Conservation (phyloP, 2,797 vertebrate genomes). For the Borostomias antarcticus region DNA sequence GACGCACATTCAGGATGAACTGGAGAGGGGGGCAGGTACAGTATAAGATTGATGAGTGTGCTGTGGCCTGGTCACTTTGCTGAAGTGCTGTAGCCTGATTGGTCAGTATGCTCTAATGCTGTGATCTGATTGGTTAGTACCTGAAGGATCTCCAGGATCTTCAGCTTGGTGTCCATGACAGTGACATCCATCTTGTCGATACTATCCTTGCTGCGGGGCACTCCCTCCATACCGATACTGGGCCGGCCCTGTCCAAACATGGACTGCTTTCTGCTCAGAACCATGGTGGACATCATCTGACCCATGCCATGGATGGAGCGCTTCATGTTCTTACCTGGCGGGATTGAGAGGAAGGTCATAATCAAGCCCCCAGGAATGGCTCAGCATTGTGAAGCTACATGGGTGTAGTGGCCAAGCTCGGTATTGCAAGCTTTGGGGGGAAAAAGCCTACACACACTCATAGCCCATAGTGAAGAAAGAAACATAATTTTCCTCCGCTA, state of each 20-base stretch:
- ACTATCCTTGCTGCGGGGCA: constrained; percentile 83
- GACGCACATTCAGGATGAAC: constrained; percentile 87
- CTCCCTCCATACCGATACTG: constrained; percentile 71
- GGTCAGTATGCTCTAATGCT: neutral
- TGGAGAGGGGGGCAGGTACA: constrained; percentile 26
- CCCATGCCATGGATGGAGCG: constrained; percentile 95
- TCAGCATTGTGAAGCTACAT: no score
- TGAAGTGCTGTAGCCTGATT: neutral
- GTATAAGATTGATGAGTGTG: neutral
- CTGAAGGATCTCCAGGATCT: constrained; percentile 97
- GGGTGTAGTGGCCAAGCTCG: no score
- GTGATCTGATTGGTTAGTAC: constrained; percentile 59
- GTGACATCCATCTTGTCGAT: constrained; percentile 89
- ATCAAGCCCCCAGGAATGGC: no score
- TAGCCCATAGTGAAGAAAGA: no score
- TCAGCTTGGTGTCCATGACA: constrained; percentile 98
- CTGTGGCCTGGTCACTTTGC: no score
- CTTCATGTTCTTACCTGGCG: constrained; percentile 89
- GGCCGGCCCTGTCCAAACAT: constrained; percentile 78
- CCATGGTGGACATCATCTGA: constrained; percentile 99
- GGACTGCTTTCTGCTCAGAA: constrained; percentile 92
- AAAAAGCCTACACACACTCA: no score
- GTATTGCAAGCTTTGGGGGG: no score
- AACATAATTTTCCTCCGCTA: no score
- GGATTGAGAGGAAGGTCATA: neutral